Base-by-base conservation (phyloP, 2,888 invertebrate species). In the Perizoma affinitatum region DNA sequence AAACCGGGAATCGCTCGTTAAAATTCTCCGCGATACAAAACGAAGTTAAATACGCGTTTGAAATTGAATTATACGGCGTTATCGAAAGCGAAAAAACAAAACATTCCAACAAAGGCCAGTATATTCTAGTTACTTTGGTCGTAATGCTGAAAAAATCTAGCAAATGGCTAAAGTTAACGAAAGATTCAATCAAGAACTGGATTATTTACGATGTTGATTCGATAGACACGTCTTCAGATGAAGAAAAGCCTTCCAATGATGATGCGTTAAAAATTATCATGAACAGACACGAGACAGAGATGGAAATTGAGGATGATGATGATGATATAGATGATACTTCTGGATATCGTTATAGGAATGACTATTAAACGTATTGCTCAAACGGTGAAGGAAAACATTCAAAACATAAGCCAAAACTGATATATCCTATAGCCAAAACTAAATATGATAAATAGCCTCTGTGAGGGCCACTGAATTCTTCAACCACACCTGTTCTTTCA, bases 11-110 rank as follows among this genome's bases (percentile, higher is more conserved):
- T 0, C 76, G 79, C 7, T 57, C 61, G 2, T 43, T 93, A 1
- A 71, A 74, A 41, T 92, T 92, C 65, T 64, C 67, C 5, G 75
- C 87, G 0, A 52, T 64, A 5, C 70, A 76, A 0, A 77, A 86
- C 42, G 82, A 84, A 41, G 75, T 69, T 0, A 63, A 70, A 9
- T 92, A 91, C 53, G 82, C 74, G 2, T 90, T 93, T 45, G 73
- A 87, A 22, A 70, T 92, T 4, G 83, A 88, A 55, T 58, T 93
- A n/a, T 90, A 86, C 44, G 92, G 90, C 0, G 79, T 83, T 0
- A 70, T 92, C 1, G 70, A 86, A 51, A 58, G 59, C 0, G 67
- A 73, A 0, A 76, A 70, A 48, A 80, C 76, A 1, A 65, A 52
- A 0, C 90, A 92, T 64, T 67, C 72, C 0, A 83, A 86, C 58